Percentiles rank a stretch among this genome's conserved stretches.
These are phyloP conservation scores for Aix galericulata DNA, from an alignment of 2,113 vertebrate genomes.

Conservation along the genomic window DNA sequence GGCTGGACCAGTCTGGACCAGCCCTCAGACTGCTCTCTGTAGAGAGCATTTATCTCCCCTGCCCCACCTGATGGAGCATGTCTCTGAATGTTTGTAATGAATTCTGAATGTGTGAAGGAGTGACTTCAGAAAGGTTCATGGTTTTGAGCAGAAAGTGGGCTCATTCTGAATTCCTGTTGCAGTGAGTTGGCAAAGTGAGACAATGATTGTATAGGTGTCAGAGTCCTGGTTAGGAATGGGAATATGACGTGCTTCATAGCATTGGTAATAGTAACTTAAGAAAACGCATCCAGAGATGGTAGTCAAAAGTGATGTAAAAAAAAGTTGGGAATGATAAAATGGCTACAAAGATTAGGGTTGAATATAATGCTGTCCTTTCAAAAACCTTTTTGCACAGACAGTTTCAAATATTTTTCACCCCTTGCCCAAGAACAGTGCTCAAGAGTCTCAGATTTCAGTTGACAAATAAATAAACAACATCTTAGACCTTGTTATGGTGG, in stretches of 20 bases:
- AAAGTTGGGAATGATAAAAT: not conserved
- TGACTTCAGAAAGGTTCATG: not conserved
- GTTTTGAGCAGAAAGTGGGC: not conserved
- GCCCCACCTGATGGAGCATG: not conserved
- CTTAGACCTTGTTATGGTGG: not conserved
- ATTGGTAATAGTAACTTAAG: not conserved
- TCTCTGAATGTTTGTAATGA: not conserved
- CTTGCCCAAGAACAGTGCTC: not conserved
- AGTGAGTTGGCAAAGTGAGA: not conserved
- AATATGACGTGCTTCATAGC: not conserved
- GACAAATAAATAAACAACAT: not conserved
- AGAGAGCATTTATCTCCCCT: accelerated
- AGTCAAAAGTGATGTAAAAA: not conserved
- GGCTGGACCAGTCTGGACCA: not conserved
- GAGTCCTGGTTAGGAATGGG: not conserved
- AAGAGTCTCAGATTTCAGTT: not conserved
- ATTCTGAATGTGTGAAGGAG: not conserved
- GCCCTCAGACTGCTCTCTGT: not conserved
- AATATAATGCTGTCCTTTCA: not conserved
- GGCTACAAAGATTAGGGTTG: not conserved
- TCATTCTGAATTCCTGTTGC: not conserved
- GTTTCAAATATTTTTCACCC: not conserved
- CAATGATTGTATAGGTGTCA: not conserved
- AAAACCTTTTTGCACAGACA: not conserved
- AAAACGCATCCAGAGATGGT: not conserved